Base-by-base conservation (phyloP, 2,888 invertebrate genomes). In the Polia nebulosa region DNA sequence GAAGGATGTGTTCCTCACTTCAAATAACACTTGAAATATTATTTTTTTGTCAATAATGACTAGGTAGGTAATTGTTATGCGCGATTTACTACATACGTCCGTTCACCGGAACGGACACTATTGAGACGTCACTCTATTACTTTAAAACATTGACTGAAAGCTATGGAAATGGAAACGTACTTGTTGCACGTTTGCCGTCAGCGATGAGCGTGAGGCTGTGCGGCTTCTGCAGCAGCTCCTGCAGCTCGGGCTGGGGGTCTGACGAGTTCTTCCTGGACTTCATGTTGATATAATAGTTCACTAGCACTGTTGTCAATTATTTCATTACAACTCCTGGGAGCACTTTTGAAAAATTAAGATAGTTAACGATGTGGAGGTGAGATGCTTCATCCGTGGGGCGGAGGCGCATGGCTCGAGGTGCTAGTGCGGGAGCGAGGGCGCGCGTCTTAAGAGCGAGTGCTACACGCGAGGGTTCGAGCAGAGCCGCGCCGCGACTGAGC, bases 401-500 rank as follows among this genome's bases (percentile, higher is more conserved):
- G 82, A 84, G 85, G 85, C 86, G 89, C 93, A 94, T 94, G 84
- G 86, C 89, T 90, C 82, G 82, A 81, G 90, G 49, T 58, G 63
- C 60, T 39, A 63, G 85, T 83, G 69, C 75, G 72, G 78, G 80
- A 73, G 78, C 79, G 78, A 82, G 83, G 79, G 76, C 76, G 76
- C 73, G 73, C 74, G 75, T 85, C 89, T 87, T 92, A 90, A 91
- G 78, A 69, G 76, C 71, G 62, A 72, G 78, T 81, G 20, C 29
- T 52, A 65, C 87, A 91, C 93, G 88, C 94, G 94, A 93, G 92
- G 91, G 88, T 92, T 85, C 89, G 72, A 89, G 80, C 88, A 90
- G 87, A 91, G 93, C 86, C 92, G 93, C 90, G 92, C 89, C 87
- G 87, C 90, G 91, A 94, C 94, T 94, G 92, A 93, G 66, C 94